phyloP scores from a whole-genome alignment of 2,797 vertebrate species.

The Cyprinodon diabolis region DNA sequence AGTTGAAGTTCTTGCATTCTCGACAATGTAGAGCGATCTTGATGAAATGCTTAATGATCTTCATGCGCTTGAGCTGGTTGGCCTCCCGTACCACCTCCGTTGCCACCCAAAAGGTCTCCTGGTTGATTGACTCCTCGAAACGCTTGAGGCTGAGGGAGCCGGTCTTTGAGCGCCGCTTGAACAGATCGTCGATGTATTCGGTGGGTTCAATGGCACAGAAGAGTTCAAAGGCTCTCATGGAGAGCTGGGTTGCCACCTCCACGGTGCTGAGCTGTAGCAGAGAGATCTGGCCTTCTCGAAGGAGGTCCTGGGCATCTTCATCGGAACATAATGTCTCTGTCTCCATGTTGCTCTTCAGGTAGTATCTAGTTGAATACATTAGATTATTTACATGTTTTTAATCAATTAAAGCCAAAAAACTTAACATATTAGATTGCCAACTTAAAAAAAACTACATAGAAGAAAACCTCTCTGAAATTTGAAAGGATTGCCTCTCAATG shows the following conservation, averaged over 20 bases:
- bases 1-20: conserved; percentile 99
- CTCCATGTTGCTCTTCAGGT: conserved; percentile 99
- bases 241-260: conserved; percentile 96
- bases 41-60: conserved; percentile 97
- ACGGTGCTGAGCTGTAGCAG: conserved; percentile 95
- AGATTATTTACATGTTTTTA: neutral
- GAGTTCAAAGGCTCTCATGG: conserved; percentile 95
- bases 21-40: conserved; percentile 98
- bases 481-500: neutral
- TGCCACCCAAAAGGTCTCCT: conserved; percentile 99
- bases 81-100: conserved; percentile 94
- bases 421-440: neutral
- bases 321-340: conserved; percentile 98
- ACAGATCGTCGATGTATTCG: conserved; percentile 97
- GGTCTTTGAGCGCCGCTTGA: conserved; percentile 88
- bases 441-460: neutral
- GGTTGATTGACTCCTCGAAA: conserved; percentile 98
- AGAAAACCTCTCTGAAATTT: neutral
- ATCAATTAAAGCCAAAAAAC: neutral
- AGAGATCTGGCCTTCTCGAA: conserved; percentile 93
- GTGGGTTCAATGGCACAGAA: conserved; percentile 98
- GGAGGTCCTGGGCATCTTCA: conserved; percentile 95
- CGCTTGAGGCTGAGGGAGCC: conserved; percentile 92
- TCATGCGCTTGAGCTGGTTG: conserved; percentile 98
- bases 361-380: conserved; percentile 82